Evolutionary conservation across 1,140 invertebrate species (phyloP).

Genomic region (Battus philenor): DNA sequence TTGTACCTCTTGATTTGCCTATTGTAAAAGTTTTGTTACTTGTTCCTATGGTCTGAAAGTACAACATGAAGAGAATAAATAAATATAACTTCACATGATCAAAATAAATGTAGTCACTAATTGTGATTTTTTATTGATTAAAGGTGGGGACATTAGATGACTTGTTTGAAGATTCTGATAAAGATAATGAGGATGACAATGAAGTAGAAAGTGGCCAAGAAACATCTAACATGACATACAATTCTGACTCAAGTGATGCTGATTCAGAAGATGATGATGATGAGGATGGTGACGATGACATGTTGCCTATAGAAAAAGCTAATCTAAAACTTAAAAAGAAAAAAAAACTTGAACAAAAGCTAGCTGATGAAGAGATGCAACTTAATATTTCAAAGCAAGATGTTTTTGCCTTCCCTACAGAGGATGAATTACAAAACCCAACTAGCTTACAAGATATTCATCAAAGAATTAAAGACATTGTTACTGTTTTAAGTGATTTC

Average conservation of each 20-base stretch:
- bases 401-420: conserved; percentile 84
- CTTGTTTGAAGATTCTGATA: conserved; percentile 64
- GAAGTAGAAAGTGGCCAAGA: conserved; percentile 47
- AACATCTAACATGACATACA: conserved; percentile 47
- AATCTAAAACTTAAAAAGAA: conserved; percentile 88
- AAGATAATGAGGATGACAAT: conserved; percentile 52
- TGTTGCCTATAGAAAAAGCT: conserved; percentile 91
- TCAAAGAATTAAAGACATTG: conserved; percentile 93
- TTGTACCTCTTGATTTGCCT: too few species aligned
- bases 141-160: conserved; percentile 72
- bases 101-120: too few species aligned
- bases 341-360: conserved; percentile 81
- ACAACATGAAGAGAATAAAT: too few species aligned
- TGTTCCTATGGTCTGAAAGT: too few species aligned
- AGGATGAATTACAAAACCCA: conserved; percentile 83
- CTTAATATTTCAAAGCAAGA: conserved; percentile 85
- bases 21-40: too few species aligned
- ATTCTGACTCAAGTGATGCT: conserved; percentile 71
- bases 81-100: too few species aligned
- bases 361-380: conserved; percentile 88
- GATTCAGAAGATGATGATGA: conserved; percentile 60
- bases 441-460: conserved; percentile 90
- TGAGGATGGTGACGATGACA: conserved; percentile 78
- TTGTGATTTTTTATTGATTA: too few species aligned
- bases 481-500: conserved; percentile 93